Base-by-base conservation (phyloP, 37 sponge, comb jelly and placozoan genomes). In the Bolinopsis microptera region DNA sequence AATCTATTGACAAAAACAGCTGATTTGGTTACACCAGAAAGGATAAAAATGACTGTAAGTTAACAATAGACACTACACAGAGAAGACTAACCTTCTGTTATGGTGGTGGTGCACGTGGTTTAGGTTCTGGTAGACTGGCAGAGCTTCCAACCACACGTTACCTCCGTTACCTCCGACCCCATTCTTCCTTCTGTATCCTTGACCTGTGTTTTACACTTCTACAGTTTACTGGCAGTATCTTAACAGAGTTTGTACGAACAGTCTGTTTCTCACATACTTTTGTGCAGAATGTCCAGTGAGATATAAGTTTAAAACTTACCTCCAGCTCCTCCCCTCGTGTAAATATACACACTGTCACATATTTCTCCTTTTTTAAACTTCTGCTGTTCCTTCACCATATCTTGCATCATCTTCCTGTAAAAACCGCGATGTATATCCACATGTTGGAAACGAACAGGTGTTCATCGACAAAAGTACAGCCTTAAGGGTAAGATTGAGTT, bases 31-130 rank as follows among this genome's bases (percentile, higher is more conserved):
- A n/a, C n/a, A n/a, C n/a, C n/a, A n/a, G n/a, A n/a, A n/a, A n/a
- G n/a, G n/a, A n/a, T n/a, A n/a, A n/a, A n/a, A n/a, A n/a, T n/a
- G n/a, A n/a, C n/a, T n/a, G n/a, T n/a, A n/a, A n/a, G n/a, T n/a
- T n/a, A n/a, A n/a, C n/a, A n/a, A n/a, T n/a, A n/a, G n/a, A n/a
- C n/a, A n/a, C n/a, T n/a, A n/a, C n/a, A n/a, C n/a, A n/a, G n/a
- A n/a, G n/a, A n/a, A n/a, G n/a, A 70, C 74, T 3, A 70, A 77
- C 80, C 36, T 77, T 35, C 80, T 77, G 36, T 34, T 77, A 36
- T 27, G 90, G 61, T 86, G 90, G 3, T 86, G 90, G 23, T 86
- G 90, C 3, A 86, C 27, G 48, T 86, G 90, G 61, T 86, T 86
- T 0, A 86, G 90, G 31, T 86, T 86, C 61, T 41, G 90, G n/a